phyloP scores from a whole-genome alignment of 1,140 invertebrate genomes.

The Doryteuthis pealeii region DNA sequence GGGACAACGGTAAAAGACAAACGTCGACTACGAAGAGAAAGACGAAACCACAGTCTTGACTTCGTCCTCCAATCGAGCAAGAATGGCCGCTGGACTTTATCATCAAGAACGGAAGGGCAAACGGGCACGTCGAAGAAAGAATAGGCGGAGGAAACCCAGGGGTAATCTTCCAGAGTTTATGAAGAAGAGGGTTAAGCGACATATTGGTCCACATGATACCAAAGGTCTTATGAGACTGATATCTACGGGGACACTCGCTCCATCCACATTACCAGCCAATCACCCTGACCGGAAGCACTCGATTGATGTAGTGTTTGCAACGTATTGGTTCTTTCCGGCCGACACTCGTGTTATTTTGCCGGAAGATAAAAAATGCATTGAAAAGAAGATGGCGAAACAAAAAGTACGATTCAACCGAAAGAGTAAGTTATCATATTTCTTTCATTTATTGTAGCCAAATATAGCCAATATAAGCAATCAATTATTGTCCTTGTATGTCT shows the following conservation, averaged over 20 bases:
- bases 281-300: conserved; percentile 51
- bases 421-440: conserved; percentile 45
- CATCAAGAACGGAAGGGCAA: too few species aligned
- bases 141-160: too few species aligned
- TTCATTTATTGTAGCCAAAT: too few species aligned
- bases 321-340: conserved; percentile 64
- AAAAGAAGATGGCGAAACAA: conserved; percentile 53
- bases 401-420: conserved; percentile 54
- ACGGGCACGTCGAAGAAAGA: too few species aligned
- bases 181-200: conserved; percentile 35
- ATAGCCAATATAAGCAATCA: too few species aligned
- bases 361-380: conserved; percentile 60
- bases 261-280: conserved; percentile 44
- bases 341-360: conserved; percentile 59
- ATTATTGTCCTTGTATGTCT: too few species aligned
- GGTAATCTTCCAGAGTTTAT: too few species aligned
- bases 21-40: too few species aligned
- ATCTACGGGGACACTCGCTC: conserved; percentile 62
- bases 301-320: conserved; percentile 64
- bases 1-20: too few species aligned
- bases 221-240: conserved; percentile 60
- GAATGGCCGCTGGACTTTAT: too few species aligned
- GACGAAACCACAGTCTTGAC: too few species aligned
- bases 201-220: conserved; percentile 62
- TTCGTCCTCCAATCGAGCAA: too few species aligned